phyloP scores from a whole-genome alignment of 1,140 invertebrate species.

The Calycopis cecrops region DNA sequence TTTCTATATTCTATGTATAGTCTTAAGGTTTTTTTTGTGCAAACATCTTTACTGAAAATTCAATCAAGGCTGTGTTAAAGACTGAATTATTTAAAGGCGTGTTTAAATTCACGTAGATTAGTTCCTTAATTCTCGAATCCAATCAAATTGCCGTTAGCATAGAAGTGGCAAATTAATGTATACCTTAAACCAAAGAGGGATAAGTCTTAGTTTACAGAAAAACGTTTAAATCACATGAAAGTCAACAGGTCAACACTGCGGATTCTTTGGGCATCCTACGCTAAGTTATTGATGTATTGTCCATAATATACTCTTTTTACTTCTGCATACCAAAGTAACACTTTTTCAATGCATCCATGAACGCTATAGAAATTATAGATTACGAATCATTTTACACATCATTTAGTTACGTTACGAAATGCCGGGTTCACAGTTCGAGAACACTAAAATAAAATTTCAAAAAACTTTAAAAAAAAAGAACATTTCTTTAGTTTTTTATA shows the following conservation, averaged over 20 bases:
- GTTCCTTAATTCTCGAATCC: conserved; percentile 17
- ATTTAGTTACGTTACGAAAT: conserved; percentile 54
- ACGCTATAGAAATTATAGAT: conserved; percentile 44
- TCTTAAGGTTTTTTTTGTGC: neutral
- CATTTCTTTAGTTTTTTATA: conserved; percentile 32
- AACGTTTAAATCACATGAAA: conserved; percentile 44
- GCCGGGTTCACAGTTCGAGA: conserved; percentile 56
- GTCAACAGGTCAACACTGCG: conserved; percentile 64
- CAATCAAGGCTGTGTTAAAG: conserved; percentile 5
- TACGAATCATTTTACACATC: conserved; percentile 56
- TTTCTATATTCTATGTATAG: too few relatives aligned
- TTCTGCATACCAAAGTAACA: conserved; percentile 68
- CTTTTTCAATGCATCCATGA: conserved; percentile 62
- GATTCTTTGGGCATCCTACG: conserved; percentile 72
- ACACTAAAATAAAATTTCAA: conserved; percentile 37
- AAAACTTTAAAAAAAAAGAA: conserved; percentile 26
- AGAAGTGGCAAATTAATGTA: conserved; percentile 52
- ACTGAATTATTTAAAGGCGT: conserved; percentile 14
- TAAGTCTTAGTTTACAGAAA: conserved; percentile 67
- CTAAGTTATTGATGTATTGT: conserved; percentile 59
- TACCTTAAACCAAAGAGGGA: conserved; percentile 48
- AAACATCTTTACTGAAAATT: neutral
- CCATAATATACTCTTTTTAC: conserved; percentile 61
- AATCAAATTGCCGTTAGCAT: conserved; percentile 27
- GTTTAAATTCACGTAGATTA: conserved; percentile 8